A percentile compares a stretch with the other conserved stretches of the same genome.
phyloP scores from a whole-genome alignment of 2,797 vertebrate species.

The Atherinosoma microstoma region DNA sequence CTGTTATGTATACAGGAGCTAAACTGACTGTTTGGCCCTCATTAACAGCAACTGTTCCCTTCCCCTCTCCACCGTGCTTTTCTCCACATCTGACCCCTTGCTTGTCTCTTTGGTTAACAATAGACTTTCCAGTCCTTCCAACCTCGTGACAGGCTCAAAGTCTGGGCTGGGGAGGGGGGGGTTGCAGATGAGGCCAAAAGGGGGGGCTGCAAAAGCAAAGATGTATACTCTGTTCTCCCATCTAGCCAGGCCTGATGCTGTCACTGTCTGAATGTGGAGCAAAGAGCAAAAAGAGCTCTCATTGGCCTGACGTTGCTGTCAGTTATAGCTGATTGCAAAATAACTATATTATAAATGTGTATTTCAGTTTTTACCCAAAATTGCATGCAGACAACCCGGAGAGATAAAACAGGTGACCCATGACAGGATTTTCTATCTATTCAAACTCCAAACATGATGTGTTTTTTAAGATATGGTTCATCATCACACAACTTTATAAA shows the following conservation, averaged over 20 bases:
- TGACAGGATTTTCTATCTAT: background rate
- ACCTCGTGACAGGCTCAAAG: conserved; percentile 71
- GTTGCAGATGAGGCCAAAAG: conserved; percentile 40
- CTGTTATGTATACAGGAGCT: conserved; percentile 63
- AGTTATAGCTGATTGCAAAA: conserved; percentile 34
- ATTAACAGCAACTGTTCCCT: conserved; percentile 69
- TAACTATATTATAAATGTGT: conserved; percentile 26
- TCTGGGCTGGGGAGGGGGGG: conserved; percentile 26
- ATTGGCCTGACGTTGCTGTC: conserved; percentile 48
- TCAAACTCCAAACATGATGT: background rate
- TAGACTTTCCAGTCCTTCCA: conserved; percentile 65
- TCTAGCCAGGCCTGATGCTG: conserved; percentile 58
- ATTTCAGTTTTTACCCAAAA: conserved; percentile 4
- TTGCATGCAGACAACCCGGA: background rate
- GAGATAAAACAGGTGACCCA: background rate
- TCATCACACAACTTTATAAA: background rate
- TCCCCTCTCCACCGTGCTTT: conserved; percentile 50
- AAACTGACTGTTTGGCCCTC: conserved; percentile 67
- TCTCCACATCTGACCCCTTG: conserved; percentile 60
- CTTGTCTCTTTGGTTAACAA: conserved; percentile 75
- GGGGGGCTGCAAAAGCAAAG: conserved; percentile 32
- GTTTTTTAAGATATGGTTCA: background rate
- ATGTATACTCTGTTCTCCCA: conserved; percentile 51
- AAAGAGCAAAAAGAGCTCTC: conserved; percentile 38
- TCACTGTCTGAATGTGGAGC: conserved; percentile 51